Base-by-base conservation (phyloP, 2,113 vertebrate species). In the Myotis yumanensis region DNA sequence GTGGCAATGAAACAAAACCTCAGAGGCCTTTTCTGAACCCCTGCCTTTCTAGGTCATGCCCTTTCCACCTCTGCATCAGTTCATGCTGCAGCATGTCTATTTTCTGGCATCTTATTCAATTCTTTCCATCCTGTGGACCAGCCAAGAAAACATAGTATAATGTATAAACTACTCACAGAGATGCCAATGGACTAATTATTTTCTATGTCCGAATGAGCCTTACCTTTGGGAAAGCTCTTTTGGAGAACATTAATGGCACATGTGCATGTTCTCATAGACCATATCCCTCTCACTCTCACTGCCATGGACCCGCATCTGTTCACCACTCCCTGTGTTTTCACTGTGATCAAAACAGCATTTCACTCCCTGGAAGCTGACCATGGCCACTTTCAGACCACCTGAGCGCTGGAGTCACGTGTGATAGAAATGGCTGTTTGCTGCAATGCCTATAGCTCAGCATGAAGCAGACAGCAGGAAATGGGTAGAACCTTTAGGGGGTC, bases 1-100 rank as follows among this genome's bases (percentile, higher is more conserved):
- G 11, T 90, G 87, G 69, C 94, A 68, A 84, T n/a, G 88, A 93
- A 86, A 93, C 23, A 5, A 96, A 93, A 90, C 92, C 96, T 96
- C 85, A 92, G 59, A 92, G 85, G n/a, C 37, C 28, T 93, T 69
- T 40, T 2, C 5, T 35, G 52, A 91, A 73, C 46, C 72, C 37
- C 20, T 57, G 77, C 30, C 72, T 81, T 62, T 71, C 12, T 40
- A 20, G 68, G 87, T 51, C 43, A 4, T 69, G 37, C 54, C 92
- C 90, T 96, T 72, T 62, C 92, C 73, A 76, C 90, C 80, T 64
- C 57, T 40, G 18, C 8, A 12, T 35, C 40, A 64, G 37, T 69
- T 83, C 77, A 25, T 17, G 1, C 51, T 57, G 71, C 8, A 28
- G 28, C 69, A 35, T 12, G 8, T 69, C 92, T 87, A 0, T 52